These are phyloP conservation scores for Agapostemon virescens DNA, from an alignment of 2,888 invertebrate species.

Conservation along the genomic window DNA sequence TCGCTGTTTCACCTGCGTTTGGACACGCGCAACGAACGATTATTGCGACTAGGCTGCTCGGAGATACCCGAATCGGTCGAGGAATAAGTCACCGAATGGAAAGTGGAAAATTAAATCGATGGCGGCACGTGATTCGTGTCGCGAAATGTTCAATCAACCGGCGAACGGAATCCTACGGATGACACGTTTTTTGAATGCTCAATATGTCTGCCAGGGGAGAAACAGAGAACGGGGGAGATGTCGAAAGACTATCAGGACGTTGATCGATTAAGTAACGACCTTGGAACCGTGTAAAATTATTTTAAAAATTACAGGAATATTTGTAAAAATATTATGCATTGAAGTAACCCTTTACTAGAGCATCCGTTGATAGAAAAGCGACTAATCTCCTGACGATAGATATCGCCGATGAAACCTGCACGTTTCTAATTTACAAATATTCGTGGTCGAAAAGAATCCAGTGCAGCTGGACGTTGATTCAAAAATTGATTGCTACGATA, in stretches of 20 bases:
- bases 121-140: neutral
- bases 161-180: neutral
- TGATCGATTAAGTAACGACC: too few relatives aligned
- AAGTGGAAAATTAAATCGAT: neutral
- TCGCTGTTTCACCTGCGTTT: slow-evolving; percentile 1
- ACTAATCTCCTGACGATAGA: too few relatives aligned
- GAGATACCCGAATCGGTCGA: neutral
- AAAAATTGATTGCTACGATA: too few relatives aligned
- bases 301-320: too few relatives aligned
- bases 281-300: too few relatives aligned
- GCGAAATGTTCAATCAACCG: neutral
- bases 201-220: neutral
- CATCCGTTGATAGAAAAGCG: too few relatives aligned
- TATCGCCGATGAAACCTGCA: too few relatives aligned
- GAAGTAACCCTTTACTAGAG: too few relatives aligned
- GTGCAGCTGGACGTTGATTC: too few relatives aligned
- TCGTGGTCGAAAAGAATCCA: too few relatives aligned
- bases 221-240: neutral
- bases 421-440: too few relatives aligned
- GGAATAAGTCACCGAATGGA: neutral
- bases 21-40: neutral
- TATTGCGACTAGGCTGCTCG: neutral
- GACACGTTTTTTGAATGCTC: neutral
- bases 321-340: too few relatives aligned
- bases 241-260: neutral